Evolutionary conservation across 92 coral and sea anemone species (phyloP), one percentile per base, ranked within the genome.

Genomic region (Parazoanthus atlanticus): DNA sequence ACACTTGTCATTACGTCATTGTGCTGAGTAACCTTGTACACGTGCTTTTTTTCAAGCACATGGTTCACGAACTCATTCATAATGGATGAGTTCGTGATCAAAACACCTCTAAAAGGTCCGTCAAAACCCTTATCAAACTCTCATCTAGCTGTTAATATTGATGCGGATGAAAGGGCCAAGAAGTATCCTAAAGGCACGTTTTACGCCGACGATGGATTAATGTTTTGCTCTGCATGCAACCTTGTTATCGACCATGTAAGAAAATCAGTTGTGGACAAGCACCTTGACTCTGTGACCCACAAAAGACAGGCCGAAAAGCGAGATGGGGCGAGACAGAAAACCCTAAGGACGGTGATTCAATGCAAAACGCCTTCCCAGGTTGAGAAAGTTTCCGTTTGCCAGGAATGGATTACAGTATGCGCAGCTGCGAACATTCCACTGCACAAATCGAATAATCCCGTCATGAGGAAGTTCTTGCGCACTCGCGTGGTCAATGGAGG

Each of bases 351-450:
- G 10, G 66, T 78, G 8, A 74, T 88, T 15, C 56, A 88, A 38
- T 80, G 81, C 36, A 88, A 90, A 73, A 80, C 88, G 17, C 2
- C 31, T 7, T 40, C 90, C 10, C 88, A 90, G 9, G 79, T 49
- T 36, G 94, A 90, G 65, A 90, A 90, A 83, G 90, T 87, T 33
- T 88, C 90, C 41, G 80, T 92, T 19, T 90, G 91, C 64, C 92
- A 92, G 25, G 91, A 88, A 54, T 90, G 92, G 94, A 89, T 90
- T 49, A 74, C 81, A 26, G 92, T 58, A 66, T 92, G 92, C 36
- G 17, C 86, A 15, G 92, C 92, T 11, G 88, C 92, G 3, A 92
- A 92, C 64, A 92, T 92, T 70, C 89, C 94, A 23, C 83, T 92
- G 29, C 85, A 86, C 67, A 92, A 92, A 86, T 90, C 93, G 21